Evolutionary conservation across 2,797 vertebrate species (phyloP).

Genomic region (Macroramphosus scolopax): DNA sequence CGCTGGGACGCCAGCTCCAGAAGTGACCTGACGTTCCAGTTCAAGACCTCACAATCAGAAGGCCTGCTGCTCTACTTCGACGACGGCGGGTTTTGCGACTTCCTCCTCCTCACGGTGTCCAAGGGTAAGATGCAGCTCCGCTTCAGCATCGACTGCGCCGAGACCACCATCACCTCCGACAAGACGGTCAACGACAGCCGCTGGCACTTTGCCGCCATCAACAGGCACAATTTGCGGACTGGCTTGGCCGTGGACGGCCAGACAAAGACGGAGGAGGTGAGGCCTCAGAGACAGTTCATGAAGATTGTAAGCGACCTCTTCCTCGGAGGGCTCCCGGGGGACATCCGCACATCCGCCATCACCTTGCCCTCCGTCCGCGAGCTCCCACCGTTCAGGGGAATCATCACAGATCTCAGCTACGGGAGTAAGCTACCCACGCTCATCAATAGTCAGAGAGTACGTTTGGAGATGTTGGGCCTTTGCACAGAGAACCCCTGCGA

Average conservation of each 20-base stretch:
- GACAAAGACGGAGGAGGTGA: constrained; percentile 84
- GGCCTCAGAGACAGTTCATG: constrained; percentile 90
- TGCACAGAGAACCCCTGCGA: constrained; percentile 93
- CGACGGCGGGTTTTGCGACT: constrained; percentile 94
- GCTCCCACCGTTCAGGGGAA: constrained; percentile 87
- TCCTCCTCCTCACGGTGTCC: constrained; percentile 85
- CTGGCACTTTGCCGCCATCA: constrained; percentile 92
- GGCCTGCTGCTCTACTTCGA: constrained; percentile 95
- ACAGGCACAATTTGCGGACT: constrained; percentile 86
- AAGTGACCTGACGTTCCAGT: constrained; percentile 93
- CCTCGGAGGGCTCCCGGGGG: constrained; percentile 88
- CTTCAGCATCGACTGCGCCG: constrained; percentile 93
- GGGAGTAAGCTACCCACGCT: constrained; percentile 88
- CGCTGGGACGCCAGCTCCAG: constrained; percentile 95
- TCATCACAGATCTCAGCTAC: constrained; percentile 91
- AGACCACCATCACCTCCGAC: constrained; percentile 83
- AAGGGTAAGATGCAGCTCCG: constrained; percentile 88
- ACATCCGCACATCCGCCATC: constrained; percentile 88
- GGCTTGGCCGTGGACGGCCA: constrained; percentile 87
- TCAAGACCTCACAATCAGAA: constrained; percentile 90
- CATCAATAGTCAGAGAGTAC: constrained; percentile 87
- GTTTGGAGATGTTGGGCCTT: constrained; percentile 88
- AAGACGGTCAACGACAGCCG: constrained; percentile 89
- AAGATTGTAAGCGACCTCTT: constrained; percentile 95
- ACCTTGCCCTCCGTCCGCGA: constrained; percentile 86